A percentile compares a stretch with the other conserved stretches of the same genome.
These are phyloP conservation scores for Campaea margaritaria DNA, from an alignment of 2,888 invertebrate genomes.

Conservation along the genomic window DNA sequence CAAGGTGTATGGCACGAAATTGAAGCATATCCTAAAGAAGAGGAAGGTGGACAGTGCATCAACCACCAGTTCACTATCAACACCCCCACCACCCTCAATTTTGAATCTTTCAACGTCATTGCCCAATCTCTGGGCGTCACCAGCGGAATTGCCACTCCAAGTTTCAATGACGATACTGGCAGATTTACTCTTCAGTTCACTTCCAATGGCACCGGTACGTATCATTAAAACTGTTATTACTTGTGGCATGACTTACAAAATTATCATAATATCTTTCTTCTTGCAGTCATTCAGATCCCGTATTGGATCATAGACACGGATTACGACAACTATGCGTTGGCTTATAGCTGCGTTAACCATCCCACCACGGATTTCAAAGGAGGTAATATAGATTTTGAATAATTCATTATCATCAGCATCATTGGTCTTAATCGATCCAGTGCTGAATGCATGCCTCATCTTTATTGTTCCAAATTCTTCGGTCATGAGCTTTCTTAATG, in stretches of 20 bases:
- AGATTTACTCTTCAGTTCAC: slow-evolving; percentile 52
- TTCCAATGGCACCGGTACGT: slow-evolving; percentile 42
- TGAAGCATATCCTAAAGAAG: slow-evolving; percentile 60
- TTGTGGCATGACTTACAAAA: background rate
- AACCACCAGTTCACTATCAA: slow-evolving; percentile 53
- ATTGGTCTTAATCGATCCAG: too few relatives aligned
- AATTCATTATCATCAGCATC: too few relatives aligned
- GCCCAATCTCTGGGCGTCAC: slow-evolving; percentile 47
- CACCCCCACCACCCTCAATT: slow-evolving; percentile 42
- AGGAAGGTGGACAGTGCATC: slow-evolving; percentile 62
- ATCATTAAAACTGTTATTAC: background rate
- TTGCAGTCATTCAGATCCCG: slow-evolving; percentile 47
- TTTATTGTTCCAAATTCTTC: too few relatives aligned
- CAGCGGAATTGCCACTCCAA: slow-evolving; percentile 47
- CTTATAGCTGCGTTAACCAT: slow-evolving; percentile 84
- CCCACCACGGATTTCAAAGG: slow-evolving; percentile 44
- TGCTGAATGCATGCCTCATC: too few relatives aligned
- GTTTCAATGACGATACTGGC: slow-evolving; percentile 53
- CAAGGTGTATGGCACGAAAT: slow-evolving; percentile 62
- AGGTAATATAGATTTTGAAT: too few relatives aligned
- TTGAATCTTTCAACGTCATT: slow-evolving; percentile 54
- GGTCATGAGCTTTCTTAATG: too few relatives aligned
- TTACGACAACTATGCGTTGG: slow-evolving; percentile 83
- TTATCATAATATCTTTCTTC: background rate
- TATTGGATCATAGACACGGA: slow-evolving; percentile 87